phyloP scores from a whole-genome alignment of 2,113 vertebrate species.

The Otus sunia region DNA sequence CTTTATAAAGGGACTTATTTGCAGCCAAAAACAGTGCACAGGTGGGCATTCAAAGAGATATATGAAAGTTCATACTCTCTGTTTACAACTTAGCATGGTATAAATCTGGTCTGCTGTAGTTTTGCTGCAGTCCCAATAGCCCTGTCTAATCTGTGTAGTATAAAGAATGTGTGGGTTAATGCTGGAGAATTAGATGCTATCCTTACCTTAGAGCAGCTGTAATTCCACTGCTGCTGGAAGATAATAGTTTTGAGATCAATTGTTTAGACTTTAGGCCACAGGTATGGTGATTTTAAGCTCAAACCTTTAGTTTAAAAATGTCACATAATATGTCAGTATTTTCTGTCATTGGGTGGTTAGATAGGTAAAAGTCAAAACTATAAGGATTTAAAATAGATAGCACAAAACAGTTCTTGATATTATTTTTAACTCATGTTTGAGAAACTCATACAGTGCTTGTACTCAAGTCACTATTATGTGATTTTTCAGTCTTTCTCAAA shows the following conservation, averaged over 20 bases:
- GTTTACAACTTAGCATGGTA: slow-evolving; percentile 19
- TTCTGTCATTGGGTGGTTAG: background rate
- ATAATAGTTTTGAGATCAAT: slow-evolving; percentile 54
- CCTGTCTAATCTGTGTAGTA: background rate
- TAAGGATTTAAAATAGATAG: background rate
- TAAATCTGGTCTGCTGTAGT: slow-evolving; percentile 35
- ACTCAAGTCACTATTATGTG: background rate
- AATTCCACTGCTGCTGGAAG: slow-evolving; percentile 18
- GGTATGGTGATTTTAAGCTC: background rate
- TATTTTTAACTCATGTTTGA: background rate
- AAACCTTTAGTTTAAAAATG: background rate
- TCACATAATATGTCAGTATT: background rate
- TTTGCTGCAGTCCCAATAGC: background rate
- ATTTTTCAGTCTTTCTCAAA: background rate
- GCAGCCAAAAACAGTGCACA: background rate
- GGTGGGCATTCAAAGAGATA: slow-evolving; percentile 34
- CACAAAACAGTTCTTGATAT: background rate
- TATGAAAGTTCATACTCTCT: slow-evolving; percentile 31
- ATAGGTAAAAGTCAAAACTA: background rate
- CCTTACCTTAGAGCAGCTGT: slow-evolving; percentile 17
- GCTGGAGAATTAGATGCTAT: slow-evolving; percentile 36
- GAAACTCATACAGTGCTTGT: background rate
- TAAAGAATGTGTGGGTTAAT: slow-evolving; percentile 41
- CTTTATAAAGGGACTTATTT: slow-evolving; percentile 31
- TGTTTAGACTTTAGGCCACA: background rate